phyloP scores from a whole-genome alignment of 1,140 invertebrate species.

The Rhopalosiphum padi region DNA sequence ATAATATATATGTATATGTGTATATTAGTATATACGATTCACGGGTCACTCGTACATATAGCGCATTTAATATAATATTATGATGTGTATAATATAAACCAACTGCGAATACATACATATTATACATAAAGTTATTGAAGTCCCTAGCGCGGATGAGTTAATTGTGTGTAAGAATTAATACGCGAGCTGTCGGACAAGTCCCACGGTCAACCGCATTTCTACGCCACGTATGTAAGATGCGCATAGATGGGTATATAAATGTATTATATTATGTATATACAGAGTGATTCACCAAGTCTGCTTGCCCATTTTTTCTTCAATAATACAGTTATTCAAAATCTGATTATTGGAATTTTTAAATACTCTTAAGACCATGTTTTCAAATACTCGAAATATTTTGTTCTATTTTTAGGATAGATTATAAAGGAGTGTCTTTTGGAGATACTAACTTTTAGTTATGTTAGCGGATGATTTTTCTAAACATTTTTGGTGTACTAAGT shows the following conservation, averaged over 20 bases:
- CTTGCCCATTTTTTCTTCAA: too few species aligned
- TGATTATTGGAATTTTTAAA: too few species aligned
- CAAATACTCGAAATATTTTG: too few species aligned
- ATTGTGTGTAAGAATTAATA: constrained; percentile 34
- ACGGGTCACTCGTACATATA: neutral
- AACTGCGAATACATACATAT: neutral
- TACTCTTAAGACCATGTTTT: too few species aligned
- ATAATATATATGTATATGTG: neutral
- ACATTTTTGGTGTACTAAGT: too few species aligned
- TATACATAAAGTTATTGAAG: neutral
- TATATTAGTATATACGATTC: neutral
- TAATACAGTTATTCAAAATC: too few species aligned
- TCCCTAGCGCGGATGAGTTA: constrained; percentile 23
- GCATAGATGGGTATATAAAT: neutral
- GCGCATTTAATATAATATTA: neutral
- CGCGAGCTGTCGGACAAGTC: constrained; percentile 12
- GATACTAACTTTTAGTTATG: too few species aligned
- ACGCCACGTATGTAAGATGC: neutral
- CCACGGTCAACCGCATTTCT: constrained; percentile 49
- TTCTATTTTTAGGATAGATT: too few species aligned
- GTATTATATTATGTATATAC: neutral
- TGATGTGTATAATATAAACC: neutral
- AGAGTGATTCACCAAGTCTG: too few species aligned
- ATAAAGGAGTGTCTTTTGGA: too few species aligned
- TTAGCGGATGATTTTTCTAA: too few species aligned